Base-by-base conservation (phyloP, 1,140 invertebrate species). In the Brevipalpus yothersi region DNA sequence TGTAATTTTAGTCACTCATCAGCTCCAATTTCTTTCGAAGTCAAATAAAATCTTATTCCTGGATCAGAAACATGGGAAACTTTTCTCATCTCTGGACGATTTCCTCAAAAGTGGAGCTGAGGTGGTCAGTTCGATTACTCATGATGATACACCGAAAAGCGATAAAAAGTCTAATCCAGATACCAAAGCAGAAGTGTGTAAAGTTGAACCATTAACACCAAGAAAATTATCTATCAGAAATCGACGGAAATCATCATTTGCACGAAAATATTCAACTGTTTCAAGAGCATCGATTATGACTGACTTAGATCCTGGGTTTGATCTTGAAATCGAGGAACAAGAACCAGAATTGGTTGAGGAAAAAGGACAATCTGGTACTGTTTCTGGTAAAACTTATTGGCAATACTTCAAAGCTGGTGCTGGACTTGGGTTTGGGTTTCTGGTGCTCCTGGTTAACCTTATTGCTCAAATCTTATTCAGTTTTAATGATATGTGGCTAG, bases 1-100 rank as follows among this genome's bases (percentile, higher is more conserved):
- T 11, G 73, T 82, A 41, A 68, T 86, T 15, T 75, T 82, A 62
- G 76, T 80, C 7, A 80, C 79, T 4, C 76, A 80, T 71, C 75
- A 79, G 60, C 64, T 78, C 17, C 74, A 80, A 69, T 68, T 66
- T 68, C 23, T 63, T 1, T 23, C 21, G 42, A 61, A 61, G 41
- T 54, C 62, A 12, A 17, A 23, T 5, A 61, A 59, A 57, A 63
- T 63, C 55, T 40, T 63, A 19, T 7, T 63, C 4, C 7, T 63
- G 5, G 56, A 56, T 1, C 72, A 54, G 67, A 89, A 58, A 13
- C 11, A 54, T 41, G 49, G 21, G 40, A 40, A 55, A 9, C 59
- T 58, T 4, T 60, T 17, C 39, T 42, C 65, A 21, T 41, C 51
- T 10, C 47, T 64, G 15, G 21, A n/a, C 2, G 49, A 51, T n/a